A percentile compares a stretch with the other conserved stretches of the same genome.
Evolutionary conservation across 2,888 invertebrate species (phyloP).

Genomic region (Gnatocerus cornutus): DNA sequence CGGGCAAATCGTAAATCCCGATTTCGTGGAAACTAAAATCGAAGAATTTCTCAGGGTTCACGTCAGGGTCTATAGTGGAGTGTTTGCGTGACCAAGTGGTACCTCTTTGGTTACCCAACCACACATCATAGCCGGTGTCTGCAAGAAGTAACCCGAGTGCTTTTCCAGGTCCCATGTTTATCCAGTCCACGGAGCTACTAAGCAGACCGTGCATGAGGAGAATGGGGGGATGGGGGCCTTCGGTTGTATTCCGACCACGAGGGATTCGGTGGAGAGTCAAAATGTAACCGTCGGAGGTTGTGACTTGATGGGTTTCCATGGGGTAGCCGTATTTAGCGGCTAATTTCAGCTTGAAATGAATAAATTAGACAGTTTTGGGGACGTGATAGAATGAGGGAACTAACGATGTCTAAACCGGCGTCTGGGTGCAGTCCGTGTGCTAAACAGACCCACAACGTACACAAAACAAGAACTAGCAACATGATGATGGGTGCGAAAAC

Average conservation of each 20-base stretch:
- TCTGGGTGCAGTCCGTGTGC: conserved; percentile 15
- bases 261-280: conserved; percentile 56
- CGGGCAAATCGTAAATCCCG: conserved; percentile 84
- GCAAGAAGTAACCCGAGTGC: conserved; percentile 53
- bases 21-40: conserved; percentile 85
- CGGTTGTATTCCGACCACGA: conserved; percentile 37
- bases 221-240: conserved; percentile 32
- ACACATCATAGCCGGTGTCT: conserved; percentile 56
- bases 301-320: conserved; percentile 52
- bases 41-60: conserved; percentile 34
- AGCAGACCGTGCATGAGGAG: conserved; percentile 54
- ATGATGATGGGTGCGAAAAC: background rate
- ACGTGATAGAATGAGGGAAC: conserved; percentile 27
- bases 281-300: conserved; percentile 57
- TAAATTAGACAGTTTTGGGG: too few relatives aligned
- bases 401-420: conserved; percentile 31
- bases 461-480: background rate
- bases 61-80: conserved; percentile 56
- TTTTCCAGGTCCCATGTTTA: conserved; percentile 52
- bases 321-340: conserved; percentile 52
- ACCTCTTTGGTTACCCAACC: conserved; percentile 72
- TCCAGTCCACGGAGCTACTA: conserved; percentile 50
- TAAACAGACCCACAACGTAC: background rate
- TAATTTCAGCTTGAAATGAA: conserved; percentile 17
- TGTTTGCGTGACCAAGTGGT: conserved; percentile 73